Evolutionary conservation across 2,888 invertebrate species (phyloP).

Genomic region (Lithophane ornitopus): DNA sequence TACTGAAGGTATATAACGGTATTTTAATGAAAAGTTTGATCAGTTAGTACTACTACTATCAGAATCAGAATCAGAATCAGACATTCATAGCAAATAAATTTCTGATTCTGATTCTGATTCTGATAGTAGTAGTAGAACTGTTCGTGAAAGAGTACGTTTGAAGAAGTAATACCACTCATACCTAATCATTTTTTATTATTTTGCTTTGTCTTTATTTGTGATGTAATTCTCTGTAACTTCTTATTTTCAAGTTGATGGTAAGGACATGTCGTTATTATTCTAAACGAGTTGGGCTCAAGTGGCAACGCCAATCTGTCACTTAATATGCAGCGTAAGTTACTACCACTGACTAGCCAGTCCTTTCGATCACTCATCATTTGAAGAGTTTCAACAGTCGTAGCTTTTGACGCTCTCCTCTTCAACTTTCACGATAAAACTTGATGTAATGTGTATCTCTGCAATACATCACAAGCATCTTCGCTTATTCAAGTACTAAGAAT

Average conservation of each 20-base stretch:
- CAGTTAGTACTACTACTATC: no score
- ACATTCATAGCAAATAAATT: no score
- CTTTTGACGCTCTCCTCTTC: neutral
- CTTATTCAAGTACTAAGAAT: conserved; percentile 27
- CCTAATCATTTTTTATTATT: neutral
- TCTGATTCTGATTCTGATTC: no score
- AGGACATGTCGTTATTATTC: no score
- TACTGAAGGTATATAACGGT: neutral
- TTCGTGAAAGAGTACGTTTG: neutral
- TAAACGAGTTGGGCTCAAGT: neutral
- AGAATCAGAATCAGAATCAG: no score
- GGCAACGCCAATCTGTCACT: neutral
- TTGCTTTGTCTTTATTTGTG: neutral
- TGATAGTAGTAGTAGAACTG: neutral
- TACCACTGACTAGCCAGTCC: no score
- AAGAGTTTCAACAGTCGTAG: neutral
- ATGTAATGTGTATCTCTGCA: neutral
- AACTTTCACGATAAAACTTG: conserved; percentile 16
- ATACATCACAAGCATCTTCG: conserved; percentile 33
- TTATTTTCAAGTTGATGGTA: no score
- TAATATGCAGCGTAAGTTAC: neutral
- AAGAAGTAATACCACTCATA: no score
- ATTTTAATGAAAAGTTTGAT: conserved; percentile 27
- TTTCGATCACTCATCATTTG: neutral
- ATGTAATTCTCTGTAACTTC: neutral